Percentiles rank a stretch among this genome's conserved stretches.
These are phyloP conservation scores for Drepana arcuata DNA, from an alignment of 1,140 invertebrate species.

Conservation along the genomic window DNA sequence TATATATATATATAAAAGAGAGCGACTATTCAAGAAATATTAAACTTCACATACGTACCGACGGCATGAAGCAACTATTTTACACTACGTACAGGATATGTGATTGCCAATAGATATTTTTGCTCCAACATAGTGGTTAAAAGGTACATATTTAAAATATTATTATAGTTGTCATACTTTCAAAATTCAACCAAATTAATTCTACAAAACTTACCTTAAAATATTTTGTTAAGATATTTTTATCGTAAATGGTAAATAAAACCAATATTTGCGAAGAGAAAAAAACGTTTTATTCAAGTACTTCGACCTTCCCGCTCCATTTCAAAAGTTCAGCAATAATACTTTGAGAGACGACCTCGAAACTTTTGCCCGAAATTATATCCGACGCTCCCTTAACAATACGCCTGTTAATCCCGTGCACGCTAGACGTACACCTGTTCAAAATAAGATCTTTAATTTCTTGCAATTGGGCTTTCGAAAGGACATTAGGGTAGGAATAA, in stretches of 20 bases:
- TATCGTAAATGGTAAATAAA: constrained; percentile 3
- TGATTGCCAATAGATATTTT: no score
- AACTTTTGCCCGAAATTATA: no score
- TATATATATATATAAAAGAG: no score
- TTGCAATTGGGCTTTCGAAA: constrained; percentile 39
- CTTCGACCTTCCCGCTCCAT: constrained; percentile 2
- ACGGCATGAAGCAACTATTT: no score
- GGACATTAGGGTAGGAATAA: constrained; percentile 27
- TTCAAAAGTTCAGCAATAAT: neutral
- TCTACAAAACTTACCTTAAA: no score
- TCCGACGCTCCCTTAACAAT: constrained; percentile 22
- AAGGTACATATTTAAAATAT: no score
- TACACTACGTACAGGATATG: no score
- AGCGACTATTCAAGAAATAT: no score
- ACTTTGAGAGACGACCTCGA: neutral
- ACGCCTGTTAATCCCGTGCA: constrained; percentile 35
- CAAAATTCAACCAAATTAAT: no score
- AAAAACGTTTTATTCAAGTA: constrained; percentile 13
- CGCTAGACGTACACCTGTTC: constrained; percentile 34
- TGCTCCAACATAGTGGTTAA: no score
- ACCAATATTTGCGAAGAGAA: neutral
- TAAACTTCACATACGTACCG: no score
- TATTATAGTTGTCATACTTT: no score
- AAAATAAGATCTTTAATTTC: constrained; percentile 48
- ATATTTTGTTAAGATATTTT: constrained; percentile 6